These are phyloP conservation scores for Zosterops japonicus DNA, from an alignment of 2,113 vertebrate species.

Conservation along the genomic window DNA sequence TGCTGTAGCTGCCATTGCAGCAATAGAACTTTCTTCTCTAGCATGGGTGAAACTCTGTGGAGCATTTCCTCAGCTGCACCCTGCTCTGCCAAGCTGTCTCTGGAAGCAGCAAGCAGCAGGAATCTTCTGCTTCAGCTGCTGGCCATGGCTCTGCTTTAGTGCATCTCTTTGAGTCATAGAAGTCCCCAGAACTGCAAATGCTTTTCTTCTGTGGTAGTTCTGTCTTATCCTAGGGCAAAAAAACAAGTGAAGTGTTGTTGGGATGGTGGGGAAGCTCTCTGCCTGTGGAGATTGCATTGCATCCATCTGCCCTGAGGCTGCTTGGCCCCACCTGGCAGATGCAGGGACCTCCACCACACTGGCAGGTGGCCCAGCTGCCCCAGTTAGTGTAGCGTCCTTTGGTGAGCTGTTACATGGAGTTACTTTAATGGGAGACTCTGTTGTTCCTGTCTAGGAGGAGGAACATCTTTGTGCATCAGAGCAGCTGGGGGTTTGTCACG, in stretches of 20 bases:
- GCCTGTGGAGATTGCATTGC: not conserved
- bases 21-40: not conserved
- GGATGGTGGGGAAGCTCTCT: not conserved
- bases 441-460: not conserved
- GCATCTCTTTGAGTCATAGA: not conserved
- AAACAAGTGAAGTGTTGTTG: not conserved
- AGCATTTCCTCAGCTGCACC: not conserved
- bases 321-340: not conserved
- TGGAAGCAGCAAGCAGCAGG: not conserved
- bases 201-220: not conserved
- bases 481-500: not conserved
- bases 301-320: not conserved
- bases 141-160: not conserved
- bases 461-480: not conserved
- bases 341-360: fast-evolving
- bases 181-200: not conserved
- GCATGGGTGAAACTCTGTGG: not conserved
- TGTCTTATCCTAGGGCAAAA: not conserved
- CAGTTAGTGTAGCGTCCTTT: not conserved
- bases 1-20: not conserved
- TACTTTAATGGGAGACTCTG: not conserved
- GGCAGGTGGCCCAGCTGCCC: not conserved
- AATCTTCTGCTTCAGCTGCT: not conserved
- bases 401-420: not conserved
- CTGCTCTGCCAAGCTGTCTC: not conserved